Percentiles rank a stretch among this genome's conserved stretches.
Evolutionary conservation across 1,140 invertebrate species (phyloP).

Genomic region (Helicoverpa zea): DNA sequence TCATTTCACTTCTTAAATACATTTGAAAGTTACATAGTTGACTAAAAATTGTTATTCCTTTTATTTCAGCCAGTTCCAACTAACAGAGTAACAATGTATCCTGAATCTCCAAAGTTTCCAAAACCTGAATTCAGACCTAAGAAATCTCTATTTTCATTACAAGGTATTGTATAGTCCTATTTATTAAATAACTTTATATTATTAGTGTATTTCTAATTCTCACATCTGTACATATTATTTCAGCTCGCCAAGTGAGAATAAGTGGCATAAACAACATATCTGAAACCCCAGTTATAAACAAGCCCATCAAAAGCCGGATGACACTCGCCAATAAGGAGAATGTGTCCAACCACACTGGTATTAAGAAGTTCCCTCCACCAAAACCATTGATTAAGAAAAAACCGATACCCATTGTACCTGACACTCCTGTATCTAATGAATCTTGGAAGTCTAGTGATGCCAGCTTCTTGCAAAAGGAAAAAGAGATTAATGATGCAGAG

Average conservation of each 20-base stretch:
- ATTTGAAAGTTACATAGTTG: background rate
- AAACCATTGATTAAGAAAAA: constrained; percentile 17
- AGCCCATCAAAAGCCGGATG: constrained; percentile 55
- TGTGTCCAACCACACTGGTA: constrained; percentile 41
- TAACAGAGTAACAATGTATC: constrained; percentile 54
- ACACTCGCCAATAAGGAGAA: constrained; percentile 74
- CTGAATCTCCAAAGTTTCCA: constrained; percentile 73
- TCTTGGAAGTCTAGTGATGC: constrained; percentile 76
- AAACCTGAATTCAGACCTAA: constrained; percentile 72
- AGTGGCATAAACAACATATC: constrained; percentile 77
- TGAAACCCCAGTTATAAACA: constrained; percentile 68
- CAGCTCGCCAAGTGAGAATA: constrained; percentile 69
- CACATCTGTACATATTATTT: constrained; percentile 45
- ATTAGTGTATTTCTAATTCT: background rate
- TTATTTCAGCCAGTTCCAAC: constrained; percentile 55
- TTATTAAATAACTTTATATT: constrained; percentile 1
- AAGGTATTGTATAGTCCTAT: constrained; percentile 56
- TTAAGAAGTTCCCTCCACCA: constrained; percentile 9
- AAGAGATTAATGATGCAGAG: constrained; percentile 73
- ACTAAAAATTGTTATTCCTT: constrained; percentile 11
- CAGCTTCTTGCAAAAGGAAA: constrained; percentile 78
- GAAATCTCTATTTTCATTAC: constrained; percentile 62
- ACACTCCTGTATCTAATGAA: constrained; percentile 72
- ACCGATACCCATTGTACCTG: constrained; percentile 46
- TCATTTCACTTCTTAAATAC: background rate